These are phyloP conservation scores for Eupithecia centaureata DNA, from an alignment of 2,888 invertebrate genomes.

Conservation along the genomic window DNA sequence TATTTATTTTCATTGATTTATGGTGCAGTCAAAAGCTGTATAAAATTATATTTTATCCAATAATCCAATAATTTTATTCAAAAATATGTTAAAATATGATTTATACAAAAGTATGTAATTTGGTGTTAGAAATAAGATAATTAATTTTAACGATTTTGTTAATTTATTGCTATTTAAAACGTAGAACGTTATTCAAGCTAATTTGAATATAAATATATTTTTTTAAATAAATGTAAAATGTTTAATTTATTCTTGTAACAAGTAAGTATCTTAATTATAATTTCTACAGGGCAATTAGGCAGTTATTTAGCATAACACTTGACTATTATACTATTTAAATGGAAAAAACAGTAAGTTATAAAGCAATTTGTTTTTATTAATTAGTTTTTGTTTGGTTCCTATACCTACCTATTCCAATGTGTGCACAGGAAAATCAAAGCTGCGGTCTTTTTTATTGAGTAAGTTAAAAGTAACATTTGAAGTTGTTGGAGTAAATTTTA, in stretches of 20 bases:
- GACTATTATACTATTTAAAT: conserved; percentile 10
- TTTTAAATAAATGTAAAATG: conserved; percentile 1
- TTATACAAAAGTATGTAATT: neutral
- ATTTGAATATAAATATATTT: conserved; percentile 21
- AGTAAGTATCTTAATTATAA: conserved; percentile 9
- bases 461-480: neutral
- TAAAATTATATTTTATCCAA: neutral
- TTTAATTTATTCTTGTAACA: conserved; percentile 10
- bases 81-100: neutral
- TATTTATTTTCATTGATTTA: neutral
- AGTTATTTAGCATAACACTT: conserved; percentile 16
- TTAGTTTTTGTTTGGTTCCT: neutral
- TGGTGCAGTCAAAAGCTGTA: neutral
- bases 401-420: neutral
- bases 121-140: conserved; percentile 4
- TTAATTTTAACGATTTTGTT: neutral
- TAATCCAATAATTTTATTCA: neutral
- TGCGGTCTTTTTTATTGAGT: neutral
- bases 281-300: conserved; percentile 12
- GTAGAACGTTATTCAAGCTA: conserved; percentile 14
- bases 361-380: conserved; percentile 10
- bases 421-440: neutral
- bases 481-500: neutral
- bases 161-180: conserved; percentile 15
- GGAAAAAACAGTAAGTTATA: neutral